Evolutionary conservation across 2,113 vertebrate genomes (phyloP).

Genomic region (Lagenorhynchus albirostris): DNA sequence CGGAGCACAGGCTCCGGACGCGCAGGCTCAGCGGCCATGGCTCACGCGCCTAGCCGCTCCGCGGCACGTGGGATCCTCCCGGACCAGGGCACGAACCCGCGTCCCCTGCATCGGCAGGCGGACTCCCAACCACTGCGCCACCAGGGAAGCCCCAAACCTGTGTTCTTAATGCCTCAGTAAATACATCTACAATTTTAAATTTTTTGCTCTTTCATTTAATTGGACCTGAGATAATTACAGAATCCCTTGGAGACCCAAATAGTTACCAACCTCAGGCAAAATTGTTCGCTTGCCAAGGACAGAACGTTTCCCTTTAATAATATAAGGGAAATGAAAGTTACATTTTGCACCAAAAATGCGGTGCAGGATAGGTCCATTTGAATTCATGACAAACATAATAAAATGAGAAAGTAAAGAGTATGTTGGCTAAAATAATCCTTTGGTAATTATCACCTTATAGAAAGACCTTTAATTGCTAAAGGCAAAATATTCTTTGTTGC

Average conservation of each 20-base stretch:
- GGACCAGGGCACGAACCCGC: too few species aligned
- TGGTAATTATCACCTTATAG: not conserved
- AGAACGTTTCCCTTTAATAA: conserved; percentile 22
- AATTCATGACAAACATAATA: not conserved
- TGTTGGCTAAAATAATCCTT: not conserved
- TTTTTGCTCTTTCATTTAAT: conserved; percentile 43
- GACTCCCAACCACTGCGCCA: too few species aligned
- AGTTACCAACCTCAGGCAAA: not conserved
- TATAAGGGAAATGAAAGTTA: conserved; percentile 22
- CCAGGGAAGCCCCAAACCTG: not conserved
- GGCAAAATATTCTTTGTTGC: not conserved
- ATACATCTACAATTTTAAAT: not conserved
- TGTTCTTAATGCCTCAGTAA: conserved; percentile 5
- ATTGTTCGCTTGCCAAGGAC: not conserved
- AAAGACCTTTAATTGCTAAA: not conserved
- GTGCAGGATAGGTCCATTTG: not conserved
- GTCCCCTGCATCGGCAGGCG: too few species aligned
- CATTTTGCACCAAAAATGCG: conserved; percentile 15
- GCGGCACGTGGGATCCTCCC: too few species aligned
- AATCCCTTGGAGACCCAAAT: not conserved
- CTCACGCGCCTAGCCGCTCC: too few species aligned
- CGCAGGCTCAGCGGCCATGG: too few species aligned
- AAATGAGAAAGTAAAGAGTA: not conserved
- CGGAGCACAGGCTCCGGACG: too few species aligned
- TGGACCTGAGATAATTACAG: not conserved